These are phyloP conservation scores for Drosophila grimshawi DNA, from an alignment of 1,140 invertebrate genomes.

Conservation along the genomic window DNA sequence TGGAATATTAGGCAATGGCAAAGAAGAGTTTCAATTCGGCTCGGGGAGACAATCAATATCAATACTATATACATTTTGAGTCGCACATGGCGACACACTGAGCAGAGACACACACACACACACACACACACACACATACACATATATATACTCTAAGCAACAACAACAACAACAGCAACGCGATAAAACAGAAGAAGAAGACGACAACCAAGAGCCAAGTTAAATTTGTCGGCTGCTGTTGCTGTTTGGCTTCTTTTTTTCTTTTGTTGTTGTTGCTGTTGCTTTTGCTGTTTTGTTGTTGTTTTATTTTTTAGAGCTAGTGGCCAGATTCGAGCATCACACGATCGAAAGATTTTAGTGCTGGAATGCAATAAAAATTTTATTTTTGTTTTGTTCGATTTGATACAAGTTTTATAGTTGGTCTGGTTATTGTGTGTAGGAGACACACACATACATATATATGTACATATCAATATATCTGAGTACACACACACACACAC, in stretches of 20 bases:
- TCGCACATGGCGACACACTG: conserved; percentile 65
- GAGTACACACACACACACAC: conserved; percentile 25
- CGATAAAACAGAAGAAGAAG: conserved; percentile 23
- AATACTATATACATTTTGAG: conserved; percentile 42
- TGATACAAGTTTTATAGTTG: conserved; percentile 83
- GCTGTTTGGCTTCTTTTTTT: conserved; percentile 13
- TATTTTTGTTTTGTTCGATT: conserved; percentile 82
- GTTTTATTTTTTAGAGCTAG: conserved; percentile 32
- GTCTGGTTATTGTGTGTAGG: conserved; percentile 79
- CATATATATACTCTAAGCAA: too few species aligned
- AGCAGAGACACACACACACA: conserved; percentile 26
- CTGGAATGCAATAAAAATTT: conserved; percentile 81
- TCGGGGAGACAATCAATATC: conserved; percentile 54
- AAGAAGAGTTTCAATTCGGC: conserved; percentile 71
- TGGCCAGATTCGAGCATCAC: conserved; percentile 58
- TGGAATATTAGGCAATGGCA: conserved; percentile 81
- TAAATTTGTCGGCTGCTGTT: conserved; percentile 38
- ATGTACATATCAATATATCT: conserved; percentile 10
- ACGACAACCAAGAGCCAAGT: conserved; percentile 20
- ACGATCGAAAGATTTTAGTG: conserved; percentile 81
- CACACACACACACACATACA: too few species aligned
- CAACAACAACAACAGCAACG: too few species aligned
- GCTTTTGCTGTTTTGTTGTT: conserved; percentile 23
- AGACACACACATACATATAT: conserved; percentile 42
- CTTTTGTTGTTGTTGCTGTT: conserved; percentile 7